Evolutionary conservation across 2,113 vertebrate genomes (phyloP).

Genomic region (Tautogolabrus adspersus): DNA sequence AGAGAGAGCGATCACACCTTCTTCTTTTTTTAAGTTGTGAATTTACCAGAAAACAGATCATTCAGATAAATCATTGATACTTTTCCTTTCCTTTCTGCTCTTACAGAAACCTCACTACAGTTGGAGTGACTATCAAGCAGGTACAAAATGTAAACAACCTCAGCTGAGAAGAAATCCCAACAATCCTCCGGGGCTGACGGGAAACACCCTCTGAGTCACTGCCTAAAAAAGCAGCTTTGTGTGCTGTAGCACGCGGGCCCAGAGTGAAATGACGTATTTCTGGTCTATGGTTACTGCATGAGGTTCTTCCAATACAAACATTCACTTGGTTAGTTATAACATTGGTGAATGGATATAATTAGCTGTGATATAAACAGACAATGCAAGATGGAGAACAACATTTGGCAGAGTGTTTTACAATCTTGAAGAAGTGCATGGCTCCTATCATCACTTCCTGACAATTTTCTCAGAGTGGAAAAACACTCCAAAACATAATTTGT

Average conservation of each 20-base stretch:
- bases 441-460: slow-evolving; percentile 39
- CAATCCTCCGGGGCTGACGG: slow-evolving; percentile 39
- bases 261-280: slow-evolving; percentile 32
- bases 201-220: slow-evolving; percentile 75
- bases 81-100: slow-evolving; percentile 41
- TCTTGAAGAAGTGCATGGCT: background rate
- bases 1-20: background rate
- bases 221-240: background rate
- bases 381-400: background rate
- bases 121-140: background rate
- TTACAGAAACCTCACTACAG: slow-evolving; percentile 23
- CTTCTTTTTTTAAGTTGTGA: background rate
- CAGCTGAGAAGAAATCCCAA: slow-evolving; percentile 66
- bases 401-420: background rate
- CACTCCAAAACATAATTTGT: slow-evolving; percentile 2
- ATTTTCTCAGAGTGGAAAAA: slow-evolving; percentile 28
- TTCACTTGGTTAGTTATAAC: slow-evolving; percentile 1
- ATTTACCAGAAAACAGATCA: background rate
- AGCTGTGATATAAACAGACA: slow-evolving; percentile 9
- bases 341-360: background rate
- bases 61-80: slow-evolving; percentile 26
- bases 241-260: slow-evolving; percentile 1
- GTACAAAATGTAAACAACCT: slow-evolving; percentile 49
- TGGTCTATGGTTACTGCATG: slow-evolving; percentile 5
- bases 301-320: slow-evolving; percentile 16